Percentiles rank a stretch among this genome's conserved stretches.
Conservation (phyloP, 1,140 invertebrate species). For the Zophobas morio region DNA sequence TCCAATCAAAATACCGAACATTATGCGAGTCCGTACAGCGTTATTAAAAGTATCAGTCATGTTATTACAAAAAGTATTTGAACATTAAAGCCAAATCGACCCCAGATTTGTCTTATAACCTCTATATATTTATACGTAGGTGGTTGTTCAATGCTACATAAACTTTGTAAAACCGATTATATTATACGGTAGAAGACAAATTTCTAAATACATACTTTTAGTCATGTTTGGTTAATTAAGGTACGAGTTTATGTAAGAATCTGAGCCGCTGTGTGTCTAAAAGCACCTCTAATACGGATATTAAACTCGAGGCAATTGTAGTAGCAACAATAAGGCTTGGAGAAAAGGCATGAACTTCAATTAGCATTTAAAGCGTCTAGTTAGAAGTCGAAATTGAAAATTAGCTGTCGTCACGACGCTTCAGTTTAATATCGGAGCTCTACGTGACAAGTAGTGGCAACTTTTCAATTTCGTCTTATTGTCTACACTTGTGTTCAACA, state of each 20-base stretch:
- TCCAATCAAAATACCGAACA: too few species aligned
- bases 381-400: constrained; percentile 40
- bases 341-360: constrained; percentile 39
- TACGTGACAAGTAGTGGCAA: constrained; percentile 42
- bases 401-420: constrained; percentile 40
- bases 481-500: constrained; percentile 30
- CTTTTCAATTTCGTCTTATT: constrained; percentile 43
- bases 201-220: too few species aligned
- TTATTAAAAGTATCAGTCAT: too few species aligned
- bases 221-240: constrained; percentile 11
- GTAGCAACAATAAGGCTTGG: constrained; percentile 34
- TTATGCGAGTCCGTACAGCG: too few species aligned
- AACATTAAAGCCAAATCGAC: too few species aligned
- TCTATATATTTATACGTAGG: too few species aligned
- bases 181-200: too few species aligned
- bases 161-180: too few species aligned
- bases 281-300: constrained; percentile 38
- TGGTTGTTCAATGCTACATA: too few species aligned
- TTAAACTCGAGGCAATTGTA: constrained; percentile 41
- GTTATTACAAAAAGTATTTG: too few species aligned
- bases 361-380: constrained; percentile 41
- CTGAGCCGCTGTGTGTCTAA: constrained; percentile 17
- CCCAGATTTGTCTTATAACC: too few species aligned
- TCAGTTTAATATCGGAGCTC: constrained; percentile 34
- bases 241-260: constrained; percentile 13